Evolutionary conservation across 2,888 invertebrate genomes (phyloP), one percentile per base, ranked within the genome.

Genomic region (Fragum sueziense): DNA sequence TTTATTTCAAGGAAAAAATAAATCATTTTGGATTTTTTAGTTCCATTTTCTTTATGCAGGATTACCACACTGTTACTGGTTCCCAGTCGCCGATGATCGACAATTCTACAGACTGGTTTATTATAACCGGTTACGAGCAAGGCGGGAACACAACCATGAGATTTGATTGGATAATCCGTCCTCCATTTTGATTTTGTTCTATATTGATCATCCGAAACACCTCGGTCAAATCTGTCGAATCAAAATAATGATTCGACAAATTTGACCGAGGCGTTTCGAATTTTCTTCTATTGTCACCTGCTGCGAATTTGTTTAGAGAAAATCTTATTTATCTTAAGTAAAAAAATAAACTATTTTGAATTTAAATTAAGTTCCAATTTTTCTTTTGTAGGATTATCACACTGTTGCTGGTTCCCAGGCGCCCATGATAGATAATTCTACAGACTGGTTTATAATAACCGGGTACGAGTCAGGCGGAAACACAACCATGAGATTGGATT

Each of bases 71-170:
- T 11, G 47, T 27, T 6, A 33, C 47, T 3, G 75, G 51, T 7
- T 69, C 72, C 14, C 77, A 76, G 22, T 37, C 70, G 9, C 83
- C 83, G 0, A 17, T 54, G 6, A 74, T 77, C 37, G 83, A 83
- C 62, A 11, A 6, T 0, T 41, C 59, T 0, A 73, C 69, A 27
- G 80, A 83, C 70, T 83, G 83, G 83, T 3, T 68, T 1, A 41
- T 80, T 0, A 61, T 31, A 25, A 54, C 34, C 14, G 80, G 76
- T 0, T 27, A 20, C 3, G 84, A 84, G 47, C 29, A 29, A 9
- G 76, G 79, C 25, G 84, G 80, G 0, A 71, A 51, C 29, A 84
- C 84, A 14, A 57, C 74, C 11, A 52, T 84, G 11, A 25, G 76
- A 33, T 80, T 84, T 33, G n/a, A n/a, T n/a, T n/a, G n/a, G n/a